These are phyloP conservation scores for Aphidius colemani DNA, from an alignment of 2,888 invertebrate genomes.

Conservation along the genomic window DNA sequence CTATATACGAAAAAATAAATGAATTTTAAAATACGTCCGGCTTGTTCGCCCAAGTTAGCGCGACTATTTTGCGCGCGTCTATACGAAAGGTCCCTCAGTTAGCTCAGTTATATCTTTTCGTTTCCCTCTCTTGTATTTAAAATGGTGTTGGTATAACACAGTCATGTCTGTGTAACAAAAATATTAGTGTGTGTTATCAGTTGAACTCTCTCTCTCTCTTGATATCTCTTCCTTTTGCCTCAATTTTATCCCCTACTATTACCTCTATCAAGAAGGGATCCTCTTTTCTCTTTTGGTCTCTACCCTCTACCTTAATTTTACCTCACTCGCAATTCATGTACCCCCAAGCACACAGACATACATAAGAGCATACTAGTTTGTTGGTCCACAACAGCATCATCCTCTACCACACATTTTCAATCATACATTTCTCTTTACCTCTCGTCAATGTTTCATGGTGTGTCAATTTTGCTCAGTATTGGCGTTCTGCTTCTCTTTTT, in stretches of 20 bases:
- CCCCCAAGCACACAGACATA: too few species aligned
- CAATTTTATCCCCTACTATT: conserved; percentile 28
- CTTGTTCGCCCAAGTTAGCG: conserved; percentile 39
- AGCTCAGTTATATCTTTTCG: conserved; percentile 24
- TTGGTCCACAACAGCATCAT: too few species aligned
- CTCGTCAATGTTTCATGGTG: too few species aligned
- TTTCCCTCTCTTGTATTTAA: conserved; percentile 2
- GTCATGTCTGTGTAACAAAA: too few species aligned
- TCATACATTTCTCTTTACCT: too few species aligned
- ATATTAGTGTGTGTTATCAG: too few species aligned
- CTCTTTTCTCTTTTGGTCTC: conserved; percentile 16
- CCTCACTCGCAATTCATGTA: too few species aligned
- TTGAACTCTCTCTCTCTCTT: background rate
- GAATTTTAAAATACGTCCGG: conserved; percentile 35
- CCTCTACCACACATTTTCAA: too few species aligned
- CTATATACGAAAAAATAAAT: conserved; percentile 16
- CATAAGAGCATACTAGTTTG: too few species aligned
- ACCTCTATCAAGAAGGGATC: background rate
- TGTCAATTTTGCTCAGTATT: too few species aligned
- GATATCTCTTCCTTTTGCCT: conserved; percentile 19
- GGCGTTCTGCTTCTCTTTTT: background rate
- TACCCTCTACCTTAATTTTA: too few species aligned
- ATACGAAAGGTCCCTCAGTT: conserved; percentile 24
- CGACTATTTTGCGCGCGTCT: conserved; percentile 40
- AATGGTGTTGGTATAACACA: too few species aligned